A percentile compares a stretch with the other conserved stretches of the same genome.
Evolutionary conservation across 2,797 vertebrate genomes (phyloP).

Genomic region (Hippoglossus hippoglossus): DNA sequence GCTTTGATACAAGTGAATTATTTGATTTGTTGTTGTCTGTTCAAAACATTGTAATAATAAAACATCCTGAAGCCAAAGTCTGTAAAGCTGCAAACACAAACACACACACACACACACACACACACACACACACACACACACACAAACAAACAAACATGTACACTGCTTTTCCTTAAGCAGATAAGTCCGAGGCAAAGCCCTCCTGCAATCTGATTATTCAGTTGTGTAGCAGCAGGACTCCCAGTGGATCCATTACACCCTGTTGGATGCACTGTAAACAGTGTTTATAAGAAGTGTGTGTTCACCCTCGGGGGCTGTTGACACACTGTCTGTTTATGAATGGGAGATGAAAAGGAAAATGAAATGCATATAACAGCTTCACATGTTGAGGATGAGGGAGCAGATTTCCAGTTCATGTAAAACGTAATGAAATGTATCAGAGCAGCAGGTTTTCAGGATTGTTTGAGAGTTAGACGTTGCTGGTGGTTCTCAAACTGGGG

Average conservation of each 20-base stretch:
- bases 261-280: slow-evolving; percentile 45
- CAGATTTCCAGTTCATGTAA: slow-evolving; percentile 44
- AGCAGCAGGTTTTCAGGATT: neutral
- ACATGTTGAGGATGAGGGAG: slow-evolving; percentile 42
- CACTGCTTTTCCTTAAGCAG: slow-evolving; percentile 51
- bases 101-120: slow-evolving; percentile 1
- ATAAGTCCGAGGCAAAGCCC: slow-evolving; percentile 62
- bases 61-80: slow-evolving; percentile 32
- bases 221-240: slow-evolving; percentile 49
- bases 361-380: slow-evolving; percentile 27
- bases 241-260: slow-evolving; percentile 56
- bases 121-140: neutral
- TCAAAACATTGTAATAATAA: slow-evolving; percentile 20
- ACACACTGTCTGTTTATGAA: slow-evolving; percentile 57
- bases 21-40: neutral
- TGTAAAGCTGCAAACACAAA: slow-evolving; percentile 11
- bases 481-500: too few relatives aligned
- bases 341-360: slow-evolving; percentile 49
- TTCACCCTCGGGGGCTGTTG: slow-evolving; percentile 45
- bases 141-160: neutral
- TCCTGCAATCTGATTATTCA: slow-evolving; percentile 69
- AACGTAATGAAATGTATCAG: slow-evolving; percentile 17
- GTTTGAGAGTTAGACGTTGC: neutral
- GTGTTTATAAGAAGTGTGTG: slow-evolving; percentile 41
- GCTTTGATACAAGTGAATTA: neutral